A percentile compares a stretch with the other conserved stretches of the same genome.
phyloP scores from a whole-genome alignment of 2,113 vertebrate genomes.

The Hassar affinis region DNA sequence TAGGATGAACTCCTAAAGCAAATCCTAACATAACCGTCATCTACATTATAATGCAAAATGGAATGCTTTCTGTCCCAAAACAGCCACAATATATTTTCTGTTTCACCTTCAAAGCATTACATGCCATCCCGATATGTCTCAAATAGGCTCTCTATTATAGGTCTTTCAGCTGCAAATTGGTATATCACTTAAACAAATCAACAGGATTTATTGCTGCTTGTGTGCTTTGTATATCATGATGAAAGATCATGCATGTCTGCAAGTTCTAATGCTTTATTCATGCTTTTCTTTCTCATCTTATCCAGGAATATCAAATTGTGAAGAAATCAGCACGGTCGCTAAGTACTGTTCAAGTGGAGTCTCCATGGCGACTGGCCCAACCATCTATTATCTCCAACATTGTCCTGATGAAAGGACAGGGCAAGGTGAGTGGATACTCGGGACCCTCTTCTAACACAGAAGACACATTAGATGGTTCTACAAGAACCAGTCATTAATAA shows the following conservation, averaged over 20 bases:
- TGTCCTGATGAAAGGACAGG: slow-evolving; percentile 96
- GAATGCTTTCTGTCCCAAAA: not conserved
- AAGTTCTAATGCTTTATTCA: slow-evolving; percentile 31
- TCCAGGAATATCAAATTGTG: slow-evolving; percentile 88
- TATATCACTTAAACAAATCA: not conserved
- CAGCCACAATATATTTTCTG: not conserved
- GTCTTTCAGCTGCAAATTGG: not conserved
- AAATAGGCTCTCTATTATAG: not conserved
- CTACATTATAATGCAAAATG: not conserved
- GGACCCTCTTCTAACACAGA: slow-evolving; percentile 37
- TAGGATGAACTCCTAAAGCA: not conserved
- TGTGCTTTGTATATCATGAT: not conserved
- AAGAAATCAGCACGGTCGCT: slow-evolving; percentile 94
- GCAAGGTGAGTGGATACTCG: slow-evolving; percentile 81
- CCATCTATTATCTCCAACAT: slow-evolving; percentile 97
- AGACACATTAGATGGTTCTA: slow-evolving; percentile 10
- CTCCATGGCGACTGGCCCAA: slow-evolving; percentile 93
- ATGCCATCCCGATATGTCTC: not conserved
- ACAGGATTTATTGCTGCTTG: not conserved
- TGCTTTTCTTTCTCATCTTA: slow-evolving; percentile 42
- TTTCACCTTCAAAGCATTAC: not conserved
- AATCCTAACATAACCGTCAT: not conserved
- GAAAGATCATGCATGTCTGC: slow-evolving; percentile 1
- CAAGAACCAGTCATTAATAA: slow-evolving; percentile 5
- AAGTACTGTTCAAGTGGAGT: slow-evolving; percentile 93